Evolutionary conservation across 2,113 vertebrate species (phyloP).

Genomic region (Labeo catla): DNA sequence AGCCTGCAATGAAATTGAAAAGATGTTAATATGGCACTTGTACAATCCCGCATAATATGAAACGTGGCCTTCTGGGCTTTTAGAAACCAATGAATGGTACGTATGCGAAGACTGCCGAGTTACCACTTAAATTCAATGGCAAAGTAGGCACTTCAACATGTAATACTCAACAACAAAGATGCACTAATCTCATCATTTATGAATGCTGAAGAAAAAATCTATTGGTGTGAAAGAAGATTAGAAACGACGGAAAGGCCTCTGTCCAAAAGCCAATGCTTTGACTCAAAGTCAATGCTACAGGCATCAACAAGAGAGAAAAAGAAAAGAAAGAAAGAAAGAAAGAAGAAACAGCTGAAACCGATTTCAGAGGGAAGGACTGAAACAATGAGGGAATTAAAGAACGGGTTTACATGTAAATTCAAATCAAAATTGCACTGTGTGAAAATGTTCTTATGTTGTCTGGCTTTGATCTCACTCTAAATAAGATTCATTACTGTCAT

Average conservation of each 20-base stretch:
- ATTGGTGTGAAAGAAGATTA: conserved; percentile 39
- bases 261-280: conserved; percentile 1
- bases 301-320: conserved; percentile 14
- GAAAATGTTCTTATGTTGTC: background rate
- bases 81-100: background rate
- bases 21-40: conserved; percentile 38
- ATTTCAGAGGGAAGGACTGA: background rate
- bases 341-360: conserved; percentile 14
- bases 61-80: conserved; percentile 28
- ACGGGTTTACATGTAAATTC: conserved; percentile 6
- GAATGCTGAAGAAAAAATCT: conserved; percentile 16
- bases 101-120: background rate
- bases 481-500: conserved; percentile 16
- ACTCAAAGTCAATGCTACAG: conserved; percentile 7
- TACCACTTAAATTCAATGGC: conserved; percentile 17
- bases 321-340: background rate
- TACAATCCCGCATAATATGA: conserved; percentile 5
- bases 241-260: background rate
- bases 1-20: conserved; percentile 29
- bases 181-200: conserved; percentile 31
- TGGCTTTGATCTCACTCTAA: conserved; percentile 24
- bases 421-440: conserved; percentile 22
- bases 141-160: conserved; percentile 26
- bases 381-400: conserved; percentile 22
- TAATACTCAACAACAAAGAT: conserved; percentile 20